Conservation (phyloP, 2,113 vertebrate species). For the Arizona elegans region DNA sequence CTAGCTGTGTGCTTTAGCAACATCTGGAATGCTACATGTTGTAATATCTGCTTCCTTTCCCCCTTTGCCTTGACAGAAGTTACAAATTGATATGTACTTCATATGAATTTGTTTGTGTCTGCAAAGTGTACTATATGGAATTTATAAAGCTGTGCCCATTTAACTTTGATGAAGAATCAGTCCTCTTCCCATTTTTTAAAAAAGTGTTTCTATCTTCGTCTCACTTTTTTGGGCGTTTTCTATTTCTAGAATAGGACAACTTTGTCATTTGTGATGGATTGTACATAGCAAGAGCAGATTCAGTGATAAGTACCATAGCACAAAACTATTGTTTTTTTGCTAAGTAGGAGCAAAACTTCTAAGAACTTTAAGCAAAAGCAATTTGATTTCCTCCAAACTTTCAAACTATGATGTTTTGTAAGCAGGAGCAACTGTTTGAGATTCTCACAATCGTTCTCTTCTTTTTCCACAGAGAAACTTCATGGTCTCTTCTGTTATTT, state of each 20-base stretch:
- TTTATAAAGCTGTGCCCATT: background rate
- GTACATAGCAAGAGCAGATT: constrained; percentile 1
- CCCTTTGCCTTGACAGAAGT: background rate
- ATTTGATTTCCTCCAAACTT: background rate
- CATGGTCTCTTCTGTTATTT: constrained; percentile 1
- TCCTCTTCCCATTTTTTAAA: background rate
- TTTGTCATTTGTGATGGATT: constrained; percentile 8
- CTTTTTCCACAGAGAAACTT: background rate
- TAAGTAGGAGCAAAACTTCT: background rate
- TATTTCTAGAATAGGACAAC: background rate
- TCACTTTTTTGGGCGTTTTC: background rate
- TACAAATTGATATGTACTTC: background rate
- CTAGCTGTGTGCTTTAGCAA: background rate
- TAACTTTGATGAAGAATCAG: background rate
- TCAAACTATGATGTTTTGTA: background rate
- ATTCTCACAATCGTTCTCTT: background rate
- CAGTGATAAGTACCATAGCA: background rate
- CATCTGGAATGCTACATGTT: background rate
- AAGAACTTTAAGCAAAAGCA: background rate
- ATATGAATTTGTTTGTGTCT: background rate
- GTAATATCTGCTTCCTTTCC: background rate
- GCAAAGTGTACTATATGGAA: background rate
- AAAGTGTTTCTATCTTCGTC: background rate
- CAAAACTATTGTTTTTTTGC: background rate
- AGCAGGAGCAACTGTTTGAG: constrained; percentile 2